Evolutionary conservation across 2,797 vertebrate species (phyloP).

Genomic region (Xerus rutilus): DNA sequence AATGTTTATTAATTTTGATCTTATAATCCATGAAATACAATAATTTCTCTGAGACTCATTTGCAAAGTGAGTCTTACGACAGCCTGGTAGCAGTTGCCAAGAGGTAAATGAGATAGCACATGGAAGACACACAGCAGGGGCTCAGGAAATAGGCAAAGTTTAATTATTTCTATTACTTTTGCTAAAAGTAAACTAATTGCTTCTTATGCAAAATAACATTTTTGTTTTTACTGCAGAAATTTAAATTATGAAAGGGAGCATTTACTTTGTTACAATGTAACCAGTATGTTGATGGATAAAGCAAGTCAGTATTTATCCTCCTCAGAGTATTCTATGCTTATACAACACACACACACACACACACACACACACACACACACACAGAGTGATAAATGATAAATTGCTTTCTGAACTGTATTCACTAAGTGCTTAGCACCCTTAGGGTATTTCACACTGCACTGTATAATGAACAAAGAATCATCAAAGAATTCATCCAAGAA

Average conservation of each 20-base stretch:
- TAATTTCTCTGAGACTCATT: background rate
- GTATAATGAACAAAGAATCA: background rate
- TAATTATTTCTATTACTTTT: constrained; percentile 29
- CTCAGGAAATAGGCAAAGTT: background rate
- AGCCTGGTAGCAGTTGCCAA: no score
- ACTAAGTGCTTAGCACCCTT: background rate
- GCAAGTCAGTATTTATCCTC: background rate
- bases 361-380: background rate
- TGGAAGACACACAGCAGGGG: background rate
- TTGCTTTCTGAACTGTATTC: background rate
- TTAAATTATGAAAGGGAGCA: constrained; percentile 14
- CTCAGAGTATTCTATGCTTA: background rate
- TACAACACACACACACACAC: background rate
- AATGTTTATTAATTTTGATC: background rate
- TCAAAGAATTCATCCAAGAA: background rate
- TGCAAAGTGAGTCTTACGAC: background rate
- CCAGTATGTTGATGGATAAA: background rate
- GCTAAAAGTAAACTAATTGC: constrained; percentile 22
- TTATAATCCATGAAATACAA: background rate
- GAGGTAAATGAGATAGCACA: background rate
- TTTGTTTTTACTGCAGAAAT: constrained; percentile 27
- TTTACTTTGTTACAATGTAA: background rate
- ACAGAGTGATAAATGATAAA: background rate
- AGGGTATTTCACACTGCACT: background rate
- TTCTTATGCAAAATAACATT: background rate